phyloP scores from a whole-genome alignment of 2,888 invertebrate species.

The Anoplius nigerrimus region DNA sequence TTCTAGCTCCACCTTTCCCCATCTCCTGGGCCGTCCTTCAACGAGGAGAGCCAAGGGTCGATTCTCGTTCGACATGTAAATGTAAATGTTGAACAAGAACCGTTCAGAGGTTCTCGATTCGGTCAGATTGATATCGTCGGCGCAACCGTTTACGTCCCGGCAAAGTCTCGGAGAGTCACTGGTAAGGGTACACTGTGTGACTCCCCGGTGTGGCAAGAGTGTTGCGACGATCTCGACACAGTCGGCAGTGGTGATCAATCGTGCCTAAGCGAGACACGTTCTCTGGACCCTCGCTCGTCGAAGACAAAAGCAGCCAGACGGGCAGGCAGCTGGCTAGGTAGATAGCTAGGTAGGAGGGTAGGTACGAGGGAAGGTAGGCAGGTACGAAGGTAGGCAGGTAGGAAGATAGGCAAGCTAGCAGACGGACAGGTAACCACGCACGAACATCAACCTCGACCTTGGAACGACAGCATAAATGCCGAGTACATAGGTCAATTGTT shows the following conservation, averaged over 20 bases:
- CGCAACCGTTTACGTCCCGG: not conserved
- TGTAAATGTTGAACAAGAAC: constrained; percentile 69
- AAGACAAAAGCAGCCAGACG: too few species aligned
- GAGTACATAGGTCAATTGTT: too few species aligned
- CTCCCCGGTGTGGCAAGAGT: constrained; percentile 58
- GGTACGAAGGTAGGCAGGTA: too few species aligned
- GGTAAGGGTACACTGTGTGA: constrained; percentile 54
- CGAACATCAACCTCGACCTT: too few species aligned
- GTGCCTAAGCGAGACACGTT: constrained; percentile 16
- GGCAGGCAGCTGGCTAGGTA: too few species aligned
- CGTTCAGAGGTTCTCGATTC: constrained; percentile 55
- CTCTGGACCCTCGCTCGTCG: not conserved
- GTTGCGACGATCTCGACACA: constrained; percentile 62
- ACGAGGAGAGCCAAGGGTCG: constrained; percentile 63
- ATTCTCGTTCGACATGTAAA: constrained; percentile 70
- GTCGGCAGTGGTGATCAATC: constrained; percentile 60
- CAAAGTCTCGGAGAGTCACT: constrained; percentile 51
- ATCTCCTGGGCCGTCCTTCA: constrained; percentile 43
- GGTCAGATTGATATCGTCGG: not conserved
- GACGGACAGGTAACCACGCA: too few species aligned
- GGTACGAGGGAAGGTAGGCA: too few species aligned
- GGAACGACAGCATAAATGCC: too few species aligned
- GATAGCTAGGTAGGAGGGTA: too few species aligned
- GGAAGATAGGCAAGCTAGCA: too few species aligned
- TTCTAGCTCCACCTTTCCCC: constrained; percentile 37